Percentiles rank a stretch among this genome's conserved stretches.
phyloP scores from a whole-genome alignment of 2,888 invertebrate genomes.

The Bellardia bayeri region DNA sequence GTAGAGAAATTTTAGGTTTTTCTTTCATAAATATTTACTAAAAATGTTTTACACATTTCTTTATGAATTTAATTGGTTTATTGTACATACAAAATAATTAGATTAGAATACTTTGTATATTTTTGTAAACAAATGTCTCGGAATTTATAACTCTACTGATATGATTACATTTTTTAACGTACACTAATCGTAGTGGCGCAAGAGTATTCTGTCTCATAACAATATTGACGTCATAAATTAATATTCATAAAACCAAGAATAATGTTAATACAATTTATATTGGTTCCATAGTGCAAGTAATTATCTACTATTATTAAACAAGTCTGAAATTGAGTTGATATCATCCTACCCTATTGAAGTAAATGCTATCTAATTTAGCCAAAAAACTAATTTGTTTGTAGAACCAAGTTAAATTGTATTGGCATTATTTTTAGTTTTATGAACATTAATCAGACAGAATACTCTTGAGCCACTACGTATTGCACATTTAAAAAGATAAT shows the following conservation, averaged over 20 bases:
- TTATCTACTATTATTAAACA: too few species aligned
- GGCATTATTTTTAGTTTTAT: neutral
- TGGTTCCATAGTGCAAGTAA: neutral
- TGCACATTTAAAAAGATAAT: neutral
- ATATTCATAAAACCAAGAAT: slow-evolving; percentile 2
- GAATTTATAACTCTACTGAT: neutral
- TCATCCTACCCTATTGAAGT: too few species aligned
- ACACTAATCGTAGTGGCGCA: neutral
- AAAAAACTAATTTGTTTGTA: neutral
- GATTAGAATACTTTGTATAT: neutral
- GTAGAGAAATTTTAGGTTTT: neutral
- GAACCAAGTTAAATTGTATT: neutral
- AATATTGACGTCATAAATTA: neutral
- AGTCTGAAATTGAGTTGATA: too few species aligned
- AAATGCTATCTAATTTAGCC: neutral
- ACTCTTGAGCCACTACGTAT: neutral
- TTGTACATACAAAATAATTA: neutral
- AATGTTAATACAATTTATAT: neutral
- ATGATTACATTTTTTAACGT: neutral
- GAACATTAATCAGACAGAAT: neutral
- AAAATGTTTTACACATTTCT: too few species aligned
- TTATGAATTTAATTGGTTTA: neutral
- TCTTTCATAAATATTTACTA: neutral
- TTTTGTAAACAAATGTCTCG: neutral
- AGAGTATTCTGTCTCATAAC: neutral